A percentile compares a stretch with the other conserved stretches of the same genome.
These are phyloP conservation scores for Acipenser transmontanus DNA, from an alignment of 2,797 vertebrate genomes.

Conservation along the genomic window DNA sequence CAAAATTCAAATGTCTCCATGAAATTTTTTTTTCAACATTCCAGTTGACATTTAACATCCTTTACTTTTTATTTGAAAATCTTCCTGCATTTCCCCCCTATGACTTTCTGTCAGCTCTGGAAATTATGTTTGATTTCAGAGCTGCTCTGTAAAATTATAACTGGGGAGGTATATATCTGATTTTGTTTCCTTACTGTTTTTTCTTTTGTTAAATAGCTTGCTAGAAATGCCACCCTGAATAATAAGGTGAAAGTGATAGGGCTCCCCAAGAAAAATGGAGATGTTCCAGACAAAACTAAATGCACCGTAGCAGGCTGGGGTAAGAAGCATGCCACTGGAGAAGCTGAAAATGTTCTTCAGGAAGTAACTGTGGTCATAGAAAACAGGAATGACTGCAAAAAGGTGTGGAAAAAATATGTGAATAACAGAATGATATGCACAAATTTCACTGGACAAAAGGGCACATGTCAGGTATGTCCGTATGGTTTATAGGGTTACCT, in stretches of 20 bases:
- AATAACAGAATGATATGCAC: constrained; percentile 46
- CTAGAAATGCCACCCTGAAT: constrained; percentile 34
- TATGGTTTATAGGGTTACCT: too few species aligned
- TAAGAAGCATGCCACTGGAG: fast-evolving
- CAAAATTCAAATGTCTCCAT: too few species aligned
- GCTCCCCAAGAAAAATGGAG: constrained; percentile 31
- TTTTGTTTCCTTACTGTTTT: neutral
- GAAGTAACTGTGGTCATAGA: constrained; percentile 33
- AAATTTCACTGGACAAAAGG: constrained; percentile 29
- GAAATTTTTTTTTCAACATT: too few species aligned
- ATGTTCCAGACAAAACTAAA: constrained; percentile 9
- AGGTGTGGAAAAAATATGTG: constrained; percentile 9
- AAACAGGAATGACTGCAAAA: constrained; percentile 19
- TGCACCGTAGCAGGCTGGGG: constrained; percentile 58
- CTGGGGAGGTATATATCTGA: neutral
- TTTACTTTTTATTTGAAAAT: too few species aligned
- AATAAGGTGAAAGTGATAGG: constrained; percentile 28
- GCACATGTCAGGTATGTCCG: constrained; percentile 45
- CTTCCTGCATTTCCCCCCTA: too few species aligned
- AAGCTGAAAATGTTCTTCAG: constrained; percentile 26
- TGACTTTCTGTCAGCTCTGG: too few species aligned
- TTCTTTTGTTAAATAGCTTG: constrained; percentile 37
- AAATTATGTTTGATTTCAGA: neutral
- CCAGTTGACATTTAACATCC: too few species aligned
- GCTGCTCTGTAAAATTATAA: neutral